These are phyloP conservation scores for Sarcoramphus papa DNA, from an alignment of 2,797 vertebrate genomes.

Conservation along the genomic window DNA sequence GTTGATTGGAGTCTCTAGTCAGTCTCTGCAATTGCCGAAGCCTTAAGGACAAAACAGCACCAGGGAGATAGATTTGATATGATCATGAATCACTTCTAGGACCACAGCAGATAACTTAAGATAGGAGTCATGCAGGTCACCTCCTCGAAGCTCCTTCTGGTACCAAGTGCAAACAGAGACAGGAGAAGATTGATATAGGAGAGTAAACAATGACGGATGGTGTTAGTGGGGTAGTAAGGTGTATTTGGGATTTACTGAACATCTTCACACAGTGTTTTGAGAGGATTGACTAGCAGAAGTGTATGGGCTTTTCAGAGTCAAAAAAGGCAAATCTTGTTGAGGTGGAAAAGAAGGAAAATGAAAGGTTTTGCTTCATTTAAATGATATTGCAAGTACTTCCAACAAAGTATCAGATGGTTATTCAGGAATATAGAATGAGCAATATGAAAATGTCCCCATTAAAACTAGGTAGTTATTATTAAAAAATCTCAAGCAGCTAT, in stretches of 20 bases:
- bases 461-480: constrained; percentile 55
- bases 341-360: constrained; percentile 24
- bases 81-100: constrained; percentile 59
- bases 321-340: constrained; percentile 13
- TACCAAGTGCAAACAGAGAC: neutral
- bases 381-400: constrained; percentile 29
- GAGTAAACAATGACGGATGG: neutral
- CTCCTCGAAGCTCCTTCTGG: constrained; percentile 3
- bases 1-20: constrained; percentile 62
- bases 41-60: constrained; percentile 47
- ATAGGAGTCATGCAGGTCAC: neutral
- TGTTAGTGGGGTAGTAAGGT: neutral
- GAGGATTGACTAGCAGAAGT: neutral
- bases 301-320: constrained; percentile 5
- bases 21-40: constrained; percentile 50
- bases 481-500: constrained; percentile 50
- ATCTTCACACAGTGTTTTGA: neutral
- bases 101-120: constrained; percentile 12
- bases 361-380: constrained; percentile 26
- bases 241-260: neutral
- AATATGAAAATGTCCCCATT: constrained; percentile 56
- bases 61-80: constrained; percentile 42
- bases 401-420: constrained; percentile 36
- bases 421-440: constrained; percentile 46
- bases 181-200: neutral